Evolutionary conservation across 1,140 invertebrate genomes (phyloP).

Genomic region (Drosophila arawakana): DNA sequence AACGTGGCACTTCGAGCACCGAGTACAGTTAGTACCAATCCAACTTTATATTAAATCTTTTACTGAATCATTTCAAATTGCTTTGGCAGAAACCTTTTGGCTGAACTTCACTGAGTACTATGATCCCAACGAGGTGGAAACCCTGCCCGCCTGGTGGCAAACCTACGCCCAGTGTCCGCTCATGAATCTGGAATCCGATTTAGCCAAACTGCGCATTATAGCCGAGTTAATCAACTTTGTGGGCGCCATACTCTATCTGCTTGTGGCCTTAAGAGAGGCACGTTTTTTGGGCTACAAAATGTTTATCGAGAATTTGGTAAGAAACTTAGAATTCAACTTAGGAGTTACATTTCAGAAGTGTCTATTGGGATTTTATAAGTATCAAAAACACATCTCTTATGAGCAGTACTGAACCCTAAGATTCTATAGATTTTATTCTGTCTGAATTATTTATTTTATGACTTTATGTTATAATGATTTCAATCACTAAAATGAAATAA

Average conservation of each 20-base stretch:
- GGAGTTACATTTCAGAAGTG: no score
- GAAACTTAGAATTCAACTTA: constrained; percentile 21
- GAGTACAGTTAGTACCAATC: constrained; percentile 55
- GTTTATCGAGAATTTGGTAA: constrained; percentile 96
- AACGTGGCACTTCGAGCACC: constrained; percentile 55
- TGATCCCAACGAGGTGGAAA: constrained; percentile 74
- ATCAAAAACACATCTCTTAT: no score
- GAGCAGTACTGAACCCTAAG: no score
- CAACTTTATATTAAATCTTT: not conserved
- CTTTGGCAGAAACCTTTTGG: constrained; percentile 76
- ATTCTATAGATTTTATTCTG: no score
- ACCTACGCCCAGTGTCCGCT: constrained; percentile 81
- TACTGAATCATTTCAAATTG: not conserved
- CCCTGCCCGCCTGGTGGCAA: constrained; percentile 78
- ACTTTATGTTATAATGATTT: no score
- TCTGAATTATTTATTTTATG: no score
- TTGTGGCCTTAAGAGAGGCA: constrained; percentile 92
- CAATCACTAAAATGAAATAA: no score
- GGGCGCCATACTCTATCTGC: constrained; percentile 92
- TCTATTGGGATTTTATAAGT: no score
- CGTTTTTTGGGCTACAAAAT: constrained; percentile 93
- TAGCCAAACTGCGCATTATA: constrained; percentile 86
- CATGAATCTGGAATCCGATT: constrained; percentile 80
- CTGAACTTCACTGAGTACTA: constrained; percentile 81
- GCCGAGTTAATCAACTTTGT: constrained; percentile 90